Evolutionary conservation across 2,797 vertebrate species (phyloP).

Genomic region (Atherinosoma microstoma): DNA sequence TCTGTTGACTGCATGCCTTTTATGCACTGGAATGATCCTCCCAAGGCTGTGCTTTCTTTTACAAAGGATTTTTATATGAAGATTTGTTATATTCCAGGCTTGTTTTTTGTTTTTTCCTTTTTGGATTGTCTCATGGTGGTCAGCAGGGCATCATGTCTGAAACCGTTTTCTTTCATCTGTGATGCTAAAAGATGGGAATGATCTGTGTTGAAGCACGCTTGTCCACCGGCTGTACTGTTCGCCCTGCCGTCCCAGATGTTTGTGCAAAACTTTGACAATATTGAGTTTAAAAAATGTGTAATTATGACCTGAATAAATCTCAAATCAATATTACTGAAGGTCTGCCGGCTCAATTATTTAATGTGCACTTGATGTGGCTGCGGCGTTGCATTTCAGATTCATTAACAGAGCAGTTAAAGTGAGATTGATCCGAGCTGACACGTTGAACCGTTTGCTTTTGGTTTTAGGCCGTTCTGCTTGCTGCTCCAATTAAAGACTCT

Average conservation of each 20-base stretch:
- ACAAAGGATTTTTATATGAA: constrained; percentile 58
- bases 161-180: constrained; percentile 28
- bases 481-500: constrained; percentile 68
- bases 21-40: constrained; percentile 62
- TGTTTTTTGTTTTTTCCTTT: constrained; percentile 13
- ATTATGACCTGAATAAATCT: constrained; percentile 88
- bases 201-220: constrained; percentile 83
- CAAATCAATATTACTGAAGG: constrained; percentile 70
- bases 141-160: constrained; percentile 33
- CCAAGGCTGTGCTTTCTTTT: constrained; percentile 58
- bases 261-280: constrained; percentile 76
- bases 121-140: constrained; percentile 19
- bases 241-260: constrained; percentile 84
- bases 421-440: constrained; percentile 64
- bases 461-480: constrained; percentile 44
- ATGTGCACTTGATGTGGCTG: constrained; percentile 4
- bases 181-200: constrained; percentile 57
- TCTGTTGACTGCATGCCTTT: constrained; percentile 73
- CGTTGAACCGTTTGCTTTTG: constrained; percentile 41
- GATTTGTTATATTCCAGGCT: constrained; percentile 48
- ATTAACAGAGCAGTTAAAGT: constrained; percentile 31
- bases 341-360: constrained; percentile 40
- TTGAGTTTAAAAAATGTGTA: constrained; percentile 78
- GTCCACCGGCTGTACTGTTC: constrained; percentile 82
- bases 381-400: neutral